Evolutionary conservation across 2,113 vertebrate species (phyloP).

Genomic region (Heteronetta atricapilla): DNA sequence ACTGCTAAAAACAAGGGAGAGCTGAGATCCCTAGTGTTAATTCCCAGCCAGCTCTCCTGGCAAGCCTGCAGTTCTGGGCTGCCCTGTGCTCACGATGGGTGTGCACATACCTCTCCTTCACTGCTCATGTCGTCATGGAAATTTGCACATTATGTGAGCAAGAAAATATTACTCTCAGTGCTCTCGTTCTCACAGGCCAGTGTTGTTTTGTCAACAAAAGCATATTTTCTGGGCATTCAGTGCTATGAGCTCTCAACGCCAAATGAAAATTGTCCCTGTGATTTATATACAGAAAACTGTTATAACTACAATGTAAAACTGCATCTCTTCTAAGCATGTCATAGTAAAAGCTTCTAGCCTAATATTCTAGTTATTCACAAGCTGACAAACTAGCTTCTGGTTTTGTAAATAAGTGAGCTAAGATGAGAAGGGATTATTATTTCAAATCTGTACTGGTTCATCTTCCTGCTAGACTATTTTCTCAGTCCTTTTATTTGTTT

Average conservation of each 20-base stretch:
- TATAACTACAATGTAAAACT: not conserved
- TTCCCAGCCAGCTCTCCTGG: not conserved
- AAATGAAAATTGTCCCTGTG: not conserved
- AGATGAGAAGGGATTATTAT: not conserved
- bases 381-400: not conserved
- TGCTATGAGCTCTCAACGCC: not conserved
- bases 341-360: not conserved
- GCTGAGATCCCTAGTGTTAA: not conserved
- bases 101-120: not conserved
- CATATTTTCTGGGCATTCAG: not conserved
- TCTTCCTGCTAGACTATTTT: not conserved
- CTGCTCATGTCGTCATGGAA: not conserved
- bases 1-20: not conserved
- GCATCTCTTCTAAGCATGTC: fast-evolving
- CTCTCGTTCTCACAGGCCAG: not conserved
- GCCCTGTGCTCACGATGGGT: fast-evolving
- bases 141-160: not conserved
- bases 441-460: not conserved
- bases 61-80: not conserved
- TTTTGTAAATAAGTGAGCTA: not conserved
- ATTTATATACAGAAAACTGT: not conserved
- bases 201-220: not conserved
- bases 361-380: not conserved
- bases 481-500: not conserved
- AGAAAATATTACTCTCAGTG: not conserved